phyloP scores from a whole-genome alignment of 2,797 vertebrate genomes.

The Microctenopoma lineatum region DNA sequence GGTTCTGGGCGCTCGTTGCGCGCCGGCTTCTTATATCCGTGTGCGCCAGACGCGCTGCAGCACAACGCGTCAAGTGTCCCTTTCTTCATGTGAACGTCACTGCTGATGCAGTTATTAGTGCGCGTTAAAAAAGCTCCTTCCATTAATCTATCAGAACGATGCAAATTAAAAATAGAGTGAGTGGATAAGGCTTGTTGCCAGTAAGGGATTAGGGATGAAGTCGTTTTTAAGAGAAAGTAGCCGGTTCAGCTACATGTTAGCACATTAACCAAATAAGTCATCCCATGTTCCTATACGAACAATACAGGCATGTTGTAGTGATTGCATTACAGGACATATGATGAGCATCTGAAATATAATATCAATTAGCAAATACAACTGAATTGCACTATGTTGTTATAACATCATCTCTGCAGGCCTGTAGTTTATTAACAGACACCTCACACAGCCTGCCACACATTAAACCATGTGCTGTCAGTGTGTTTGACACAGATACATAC shows the following conservation, averaged over 20 bases:
- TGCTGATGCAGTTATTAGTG: conserved; percentile 65
- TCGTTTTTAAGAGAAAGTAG: neutral
- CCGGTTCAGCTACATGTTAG: conserved; percentile 13
- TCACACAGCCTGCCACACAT: conserved; percentile 5
- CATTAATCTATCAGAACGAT: conserved; percentile 26
- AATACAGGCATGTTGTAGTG: neutral
- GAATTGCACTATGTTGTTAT: no score
- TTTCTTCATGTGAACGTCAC: conserved; percentile 75
- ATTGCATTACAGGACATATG: neutral
- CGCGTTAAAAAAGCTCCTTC: neutral
- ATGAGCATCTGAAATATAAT: neutral
- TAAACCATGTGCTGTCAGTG: conserved; percentile 12
- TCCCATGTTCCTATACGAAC: neutral
- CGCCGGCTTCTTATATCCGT: conserved; percentile 74
- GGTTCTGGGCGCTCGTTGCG: conserved; percentile 53
- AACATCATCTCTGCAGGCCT: neutral
- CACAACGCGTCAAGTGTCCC: conserved; percentile 53
- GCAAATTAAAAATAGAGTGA: conserved; percentile 45
- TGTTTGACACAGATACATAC: neutral
- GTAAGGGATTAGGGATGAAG: neutral
- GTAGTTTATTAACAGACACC: conserved; percentile 1
- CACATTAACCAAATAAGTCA: conserved; percentile 1
- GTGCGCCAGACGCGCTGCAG: conserved; percentile 50
- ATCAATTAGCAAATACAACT: no score
- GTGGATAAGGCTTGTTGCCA: conserved; percentile 16